These are phyloP conservation scores for Uloborus plumipes DNA, from an alignment of 2,888 invertebrate genomes.

Conservation along the genomic window DNA sequence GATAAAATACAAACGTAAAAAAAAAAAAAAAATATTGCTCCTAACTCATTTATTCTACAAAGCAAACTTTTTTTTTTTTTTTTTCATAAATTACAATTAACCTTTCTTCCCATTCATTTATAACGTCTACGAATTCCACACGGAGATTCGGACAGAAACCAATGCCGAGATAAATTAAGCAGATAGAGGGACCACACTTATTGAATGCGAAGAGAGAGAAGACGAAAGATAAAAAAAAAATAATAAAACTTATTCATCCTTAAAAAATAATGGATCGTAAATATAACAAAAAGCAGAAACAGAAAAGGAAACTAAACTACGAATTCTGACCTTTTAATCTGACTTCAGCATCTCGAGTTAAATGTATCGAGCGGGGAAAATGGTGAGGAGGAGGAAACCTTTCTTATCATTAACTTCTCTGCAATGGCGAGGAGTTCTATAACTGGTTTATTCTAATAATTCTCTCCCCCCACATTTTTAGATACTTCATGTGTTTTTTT, in stretches of 20 bases:
- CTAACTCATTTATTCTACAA: conserved; percentile 48
- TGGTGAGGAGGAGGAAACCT: conserved; percentile 53
- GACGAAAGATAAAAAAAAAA: conserved; percentile 16
- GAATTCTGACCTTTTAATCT: conserved; percentile 64
- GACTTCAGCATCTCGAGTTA: conserved; percentile 57
- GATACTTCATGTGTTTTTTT: conserved; percentile 2
- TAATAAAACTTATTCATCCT: conserved; percentile 55
- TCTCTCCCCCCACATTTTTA: conserved; percentile 20
- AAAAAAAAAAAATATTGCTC: conserved; percentile 56
- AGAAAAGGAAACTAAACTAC: conserved; percentile 58
- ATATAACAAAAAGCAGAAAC: conserved; percentile 52
- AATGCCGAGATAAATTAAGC: conserved; percentile 61
- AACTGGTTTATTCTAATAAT: conserved; percentile 62
- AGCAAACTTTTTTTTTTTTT: conserved; percentile 13
- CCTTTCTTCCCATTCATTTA: conserved; percentile 63
- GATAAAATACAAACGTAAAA: conserved; percentile 34
- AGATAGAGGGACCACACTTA: conserved; percentile 62
- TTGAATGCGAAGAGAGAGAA: conserved; percentile 48
- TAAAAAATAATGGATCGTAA: conserved; percentile 64
- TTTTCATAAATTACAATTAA: conserved; percentile 64
- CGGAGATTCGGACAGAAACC: conserved; percentile 31
- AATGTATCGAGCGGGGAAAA: conserved; percentile 63
- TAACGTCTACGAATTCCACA: conserved; percentile 61
- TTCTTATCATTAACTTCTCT: conserved; percentile 62
- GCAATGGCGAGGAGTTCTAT: conserved; percentile 47